Evolutionary conservation across 2,113 vertebrate genomes (phyloP).

Genomic region (Nipponia nippon): DNA sequence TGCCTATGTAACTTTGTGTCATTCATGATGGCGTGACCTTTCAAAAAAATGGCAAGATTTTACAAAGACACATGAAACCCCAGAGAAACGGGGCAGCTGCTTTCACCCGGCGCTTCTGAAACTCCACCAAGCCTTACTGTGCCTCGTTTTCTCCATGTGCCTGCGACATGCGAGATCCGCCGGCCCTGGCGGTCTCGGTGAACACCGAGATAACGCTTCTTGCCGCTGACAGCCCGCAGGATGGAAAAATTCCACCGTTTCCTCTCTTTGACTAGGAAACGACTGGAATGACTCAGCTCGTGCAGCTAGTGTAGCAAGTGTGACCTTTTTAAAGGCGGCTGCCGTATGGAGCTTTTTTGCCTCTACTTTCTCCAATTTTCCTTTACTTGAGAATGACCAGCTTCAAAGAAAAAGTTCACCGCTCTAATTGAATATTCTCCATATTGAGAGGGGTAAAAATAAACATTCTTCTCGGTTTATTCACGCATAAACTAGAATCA

Average conservation of each 20-base stretch:
- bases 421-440: constrained; percentile 10
- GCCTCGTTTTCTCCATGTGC: not conserved
- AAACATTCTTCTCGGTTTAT: constrained; percentile 17
- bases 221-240: not conserved
- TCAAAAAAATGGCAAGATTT: not conserved
- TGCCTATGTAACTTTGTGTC: rapidly evolving
- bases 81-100: not conserved
- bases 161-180: not conserved
- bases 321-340: not conserved
- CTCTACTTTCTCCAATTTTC: not conserved
- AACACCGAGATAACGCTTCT: not conserved
- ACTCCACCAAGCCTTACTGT: not conserved
- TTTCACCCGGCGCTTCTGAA: not conserved
- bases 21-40: not conserved
- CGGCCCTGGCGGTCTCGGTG: not conserved
- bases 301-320: not conserved
- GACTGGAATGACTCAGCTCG: not conserved
- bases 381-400: not conserved
- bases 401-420: not conserved
- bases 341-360: not conserved
- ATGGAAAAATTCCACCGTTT: not conserved
- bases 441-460: constrained; percentile 41
- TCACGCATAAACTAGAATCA: not conserved
- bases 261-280: not conserved
- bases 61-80: not conserved